Evolutionary conservation across 2,797 vertebrate genomes (phyloP), one percentile per base, ranked within the genome.

Genomic region (Hipposideros larvatus): DNA sequence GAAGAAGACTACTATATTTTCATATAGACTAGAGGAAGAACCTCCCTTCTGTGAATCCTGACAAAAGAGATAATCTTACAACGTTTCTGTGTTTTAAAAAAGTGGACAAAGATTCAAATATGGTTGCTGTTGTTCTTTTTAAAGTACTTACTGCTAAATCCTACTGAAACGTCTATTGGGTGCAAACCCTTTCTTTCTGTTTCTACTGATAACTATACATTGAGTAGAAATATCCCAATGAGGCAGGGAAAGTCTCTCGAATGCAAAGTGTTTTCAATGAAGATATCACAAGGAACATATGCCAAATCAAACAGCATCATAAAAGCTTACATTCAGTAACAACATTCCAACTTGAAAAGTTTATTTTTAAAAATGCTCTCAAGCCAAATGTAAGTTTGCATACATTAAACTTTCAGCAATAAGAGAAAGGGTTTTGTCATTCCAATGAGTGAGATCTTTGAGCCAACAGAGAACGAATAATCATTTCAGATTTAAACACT

Each of bases 371-470:
- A 97, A 97, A 97, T 88, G 93, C 95, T 97, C 87, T 96, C 75
- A 89, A 97, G 87, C 93, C 96, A 97, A 98, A 96, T 96, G 91
- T 95, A 97, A 97, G 96, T 98, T 94, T 97, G 96, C 97, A 97
- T 93, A 97, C 93, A 97, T 97, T 97, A 97, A 93, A 95, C 34
- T 92, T 94, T 94, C 84, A 84, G 91, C 87, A 94, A 90, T 87
- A 94, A 97, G 82, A 95, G 73, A 95, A 97, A 96, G 48, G 46
- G 55, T 85, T 98, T 96, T 96, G 84, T 89, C 94, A 97, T 94
- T 96, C 66, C 57, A 94, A 90, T 85, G 94, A 97, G 87, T 92
- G 63, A 96, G 68, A 55, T 93, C 68, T 93, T 89, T 92, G 77
- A 93, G 73, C 61, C 61, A 96, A 94, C 15, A 92, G 55, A 96